Conservation (phyloP, 2,797 vertebrate species). For the Syngnathus acus region DNA sequence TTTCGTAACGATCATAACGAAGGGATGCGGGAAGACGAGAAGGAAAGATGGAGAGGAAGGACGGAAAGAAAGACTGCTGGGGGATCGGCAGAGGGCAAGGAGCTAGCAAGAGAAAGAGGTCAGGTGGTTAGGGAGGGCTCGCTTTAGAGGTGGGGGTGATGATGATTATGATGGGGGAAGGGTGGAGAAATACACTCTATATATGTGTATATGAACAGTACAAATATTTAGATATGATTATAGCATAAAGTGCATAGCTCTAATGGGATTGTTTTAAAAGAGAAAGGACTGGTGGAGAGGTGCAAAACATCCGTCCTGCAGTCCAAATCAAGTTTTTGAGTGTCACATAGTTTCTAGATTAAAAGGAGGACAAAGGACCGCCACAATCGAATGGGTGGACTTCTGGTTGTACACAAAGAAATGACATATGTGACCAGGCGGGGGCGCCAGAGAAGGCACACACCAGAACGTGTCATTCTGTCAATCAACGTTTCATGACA, state of each 20-base stretch:
- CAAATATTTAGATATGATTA: not conserved
- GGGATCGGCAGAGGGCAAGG: slow-evolving; percentile 29
- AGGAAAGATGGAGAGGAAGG: slow-evolving; percentile 1
- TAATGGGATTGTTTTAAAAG: not conserved
- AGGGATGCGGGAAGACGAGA: slow-evolving; percentile 4
- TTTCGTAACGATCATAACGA: not conserved
- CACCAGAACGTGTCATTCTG: not conserved
- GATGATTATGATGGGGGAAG: slow-evolving; percentile 24
- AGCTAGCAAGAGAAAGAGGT: slow-evolving; percentile 38
- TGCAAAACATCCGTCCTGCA: not conserved
- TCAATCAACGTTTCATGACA: no score
- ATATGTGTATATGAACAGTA: not conserved
- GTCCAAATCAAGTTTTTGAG: not conserved
- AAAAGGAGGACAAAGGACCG: not conserved
- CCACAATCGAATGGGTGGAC: not conserved
- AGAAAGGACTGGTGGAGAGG: not conserved
- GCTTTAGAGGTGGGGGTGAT: slow-evolving; percentile 9
- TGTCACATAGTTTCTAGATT: not conserved
- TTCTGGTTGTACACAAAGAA: not conserved
- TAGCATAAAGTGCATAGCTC: not conserved
- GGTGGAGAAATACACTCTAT: slow-evolving; percentile 15
- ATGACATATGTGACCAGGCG: not conserved
- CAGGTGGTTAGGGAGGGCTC: slow-evolving; percentile 19
- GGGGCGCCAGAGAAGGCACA: not conserved
- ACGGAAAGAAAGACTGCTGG: slow-evolving; percentile 24